A percentile compares a stretch with the other conserved stretches of the same genome.
Conservation (phyloP, 2,888 invertebrate genomes). For the Ellobium chinense region DNA sequence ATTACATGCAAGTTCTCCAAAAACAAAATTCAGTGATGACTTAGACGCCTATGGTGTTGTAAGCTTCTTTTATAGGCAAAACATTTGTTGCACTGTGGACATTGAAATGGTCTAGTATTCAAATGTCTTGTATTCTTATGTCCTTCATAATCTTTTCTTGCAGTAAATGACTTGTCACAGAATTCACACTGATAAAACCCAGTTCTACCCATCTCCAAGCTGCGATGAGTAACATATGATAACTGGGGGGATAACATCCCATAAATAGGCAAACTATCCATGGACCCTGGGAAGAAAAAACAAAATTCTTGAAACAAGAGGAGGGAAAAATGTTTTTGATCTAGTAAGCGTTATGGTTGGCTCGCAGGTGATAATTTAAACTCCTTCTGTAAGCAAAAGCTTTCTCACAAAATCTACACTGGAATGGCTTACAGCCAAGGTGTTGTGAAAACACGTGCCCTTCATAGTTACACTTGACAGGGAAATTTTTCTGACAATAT, state of each 20-base stretch:
- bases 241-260: constrained; percentile 31
- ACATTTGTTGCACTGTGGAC: constrained; percentile 31
- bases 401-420: constrained; percentile 24
- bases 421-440: constrained; percentile 21
- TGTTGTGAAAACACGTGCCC: constrained; percentile 5
- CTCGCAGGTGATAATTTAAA: constrained; percentile 25
- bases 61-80: constrained; percentile 47
- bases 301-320: constrained; percentile 3
- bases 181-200: constrained; percentile 42
- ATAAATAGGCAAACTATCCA: constrained; percentile 28
- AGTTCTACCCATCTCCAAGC: constrained; percentile 30
- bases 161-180: constrained; percentile 39
- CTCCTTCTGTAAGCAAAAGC: constrained; percentile 17
- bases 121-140: constrained; percentile 42
- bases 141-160: constrained; percentile 45
- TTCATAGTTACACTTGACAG: constrained; percentile 31
- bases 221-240: constrained; percentile 20
- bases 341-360: not conserved
- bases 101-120: constrained; percentile 35
- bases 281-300: constrained; percentile 39
- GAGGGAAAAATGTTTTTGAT: not conserved
- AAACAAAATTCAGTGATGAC: too few species aligned
- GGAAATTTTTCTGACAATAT: constrained; percentile 15
- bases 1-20: too few species aligned
- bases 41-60: constrained; percentile 32